Evolutionary conservation across 2,888 invertebrate genomes (phyloP).

Genomic region (Periphyllus acericola): DNA sequence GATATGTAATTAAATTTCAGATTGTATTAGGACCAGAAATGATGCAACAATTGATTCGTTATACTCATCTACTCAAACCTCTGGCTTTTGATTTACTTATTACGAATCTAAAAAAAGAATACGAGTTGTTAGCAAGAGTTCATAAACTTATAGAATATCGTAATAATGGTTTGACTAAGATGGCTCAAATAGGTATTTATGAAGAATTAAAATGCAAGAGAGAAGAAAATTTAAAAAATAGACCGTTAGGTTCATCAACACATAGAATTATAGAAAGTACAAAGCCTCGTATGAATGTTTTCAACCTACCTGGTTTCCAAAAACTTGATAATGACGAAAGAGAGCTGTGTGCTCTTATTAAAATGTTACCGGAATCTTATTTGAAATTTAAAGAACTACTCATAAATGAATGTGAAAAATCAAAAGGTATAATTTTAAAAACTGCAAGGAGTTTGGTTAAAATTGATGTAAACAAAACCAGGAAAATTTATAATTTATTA

Average conservation of each 20-base stretch:
- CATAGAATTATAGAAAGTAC: slow-evolving; percentile 52
- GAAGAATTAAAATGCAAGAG: slow-evolving; percentile 62
- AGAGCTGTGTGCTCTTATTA: slow-evolving; percentile 79
- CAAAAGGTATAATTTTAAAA: slow-evolving; percentile 74
- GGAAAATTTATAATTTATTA: slow-evolving; percentile 85
- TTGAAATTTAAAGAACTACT: slow-evolving; percentile 81
- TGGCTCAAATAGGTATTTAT: slow-evolving; percentile 47
- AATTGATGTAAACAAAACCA: slow-evolving; percentile 86
- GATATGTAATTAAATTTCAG: slow-evolving; percentile 60
- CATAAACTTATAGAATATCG: slow-evolving; percentile 62
- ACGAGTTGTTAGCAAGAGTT: slow-evolving; percentile 66
- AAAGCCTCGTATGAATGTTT: slow-evolving; percentile 73
- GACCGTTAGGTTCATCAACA: slow-evolving; percentile 6
- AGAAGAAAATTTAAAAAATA: slow-evolving; percentile 47
- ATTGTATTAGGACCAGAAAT: slow-evolving; percentile 71
- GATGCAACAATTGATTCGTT: slow-evolving; percentile 74
- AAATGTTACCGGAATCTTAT: slow-evolving; percentile 82
- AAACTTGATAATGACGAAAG: slow-evolving; percentile 78
- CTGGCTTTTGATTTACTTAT: slow-evolving; percentile 80
- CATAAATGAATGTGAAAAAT: slow-evolving; percentile 79
- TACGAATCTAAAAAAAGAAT: slow-evolving; percentile 76
- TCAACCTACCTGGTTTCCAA: slow-evolving; percentile 82
- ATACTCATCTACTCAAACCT: slow-evolving; percentile 81
- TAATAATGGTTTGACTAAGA: slow-evolving; percentile 54
- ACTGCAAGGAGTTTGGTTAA: slow-evolving; percentile 86